These are phyloP conservation scores for Ceyx margarethae DNA, from an alignment of 2,113 vertebrate species.

Conservation along the genomic window DNA sequence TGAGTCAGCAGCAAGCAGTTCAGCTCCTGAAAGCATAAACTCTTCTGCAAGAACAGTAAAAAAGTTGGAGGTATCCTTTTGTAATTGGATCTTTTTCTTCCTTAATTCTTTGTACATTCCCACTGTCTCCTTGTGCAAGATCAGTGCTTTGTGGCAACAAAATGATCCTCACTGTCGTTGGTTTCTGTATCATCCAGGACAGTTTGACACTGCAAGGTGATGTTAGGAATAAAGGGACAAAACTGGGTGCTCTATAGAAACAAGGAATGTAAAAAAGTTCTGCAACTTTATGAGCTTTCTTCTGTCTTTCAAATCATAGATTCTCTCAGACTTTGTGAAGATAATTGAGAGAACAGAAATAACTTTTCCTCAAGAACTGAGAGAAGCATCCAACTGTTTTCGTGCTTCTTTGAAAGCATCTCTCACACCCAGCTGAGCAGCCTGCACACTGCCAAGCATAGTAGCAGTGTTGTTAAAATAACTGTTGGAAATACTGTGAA, in stretches of 20 bases:
- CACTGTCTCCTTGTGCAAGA: not conserved
- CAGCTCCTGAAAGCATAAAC: not conserved
- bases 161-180: not conserved
- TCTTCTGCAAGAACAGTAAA: not conserved
- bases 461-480: constrained; percentile 24
- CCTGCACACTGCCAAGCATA: not conserved
- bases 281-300: not conserved
- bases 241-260: not conserved
- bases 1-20: constrained; percentile 1
- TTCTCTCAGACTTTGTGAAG: not conserved
- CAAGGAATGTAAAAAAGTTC: not conserved
- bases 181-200: not conserved
- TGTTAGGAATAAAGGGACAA: not conserved
- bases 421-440: not conserved
- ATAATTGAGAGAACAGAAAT: not conserved
- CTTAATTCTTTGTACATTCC: not conserved
- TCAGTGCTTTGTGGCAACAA: not conserved
- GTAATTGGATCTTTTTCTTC: not conserved
- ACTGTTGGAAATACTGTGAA: not conserved
- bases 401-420: not conserved
- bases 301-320: not conserved
- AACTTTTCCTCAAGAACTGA: not conserved
- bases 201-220: not conserved
- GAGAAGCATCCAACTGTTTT: not conserved
- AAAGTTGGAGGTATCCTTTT: not conserved